phyloP scores from a whole-genome alignment of 1,140 invertebrate species.

The Polypedilum vanderplanki region DNA sequence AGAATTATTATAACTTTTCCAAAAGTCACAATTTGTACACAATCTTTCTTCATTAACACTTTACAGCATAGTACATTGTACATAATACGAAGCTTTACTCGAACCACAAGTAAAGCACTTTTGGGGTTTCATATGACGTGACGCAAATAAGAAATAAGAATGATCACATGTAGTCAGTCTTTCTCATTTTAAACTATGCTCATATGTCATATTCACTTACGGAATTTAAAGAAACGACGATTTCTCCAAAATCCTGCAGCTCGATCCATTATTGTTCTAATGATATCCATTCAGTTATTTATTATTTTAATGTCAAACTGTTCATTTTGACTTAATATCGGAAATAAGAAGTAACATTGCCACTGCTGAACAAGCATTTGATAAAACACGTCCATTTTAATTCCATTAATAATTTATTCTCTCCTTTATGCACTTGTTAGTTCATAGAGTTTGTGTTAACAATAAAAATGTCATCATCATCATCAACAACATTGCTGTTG shows the following conservation, averaged over 20 bases:
- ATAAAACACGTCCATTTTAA: constrained; percentile 9
- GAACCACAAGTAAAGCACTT: neutral
- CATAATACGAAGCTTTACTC: neutral
- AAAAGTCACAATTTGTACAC: too few relatives aligned
- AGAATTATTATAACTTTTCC: too few relatives aligned
- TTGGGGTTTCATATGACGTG: neutral
- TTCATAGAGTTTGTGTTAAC: neutral
- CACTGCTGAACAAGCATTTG: neutral
- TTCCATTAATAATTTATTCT: constrained; percentile 9
- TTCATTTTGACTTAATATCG: neutral
- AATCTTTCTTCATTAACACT: neutral
- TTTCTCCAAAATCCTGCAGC: neutral
- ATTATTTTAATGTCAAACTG: constrained; percentile 5
- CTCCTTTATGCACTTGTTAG: neutral
- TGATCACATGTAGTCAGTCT: neutral
- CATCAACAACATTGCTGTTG: neutral
- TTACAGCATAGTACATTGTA: neutral
- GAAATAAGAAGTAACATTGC: neutral
- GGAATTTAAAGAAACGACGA: neutral
- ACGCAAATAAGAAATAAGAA: neutral
- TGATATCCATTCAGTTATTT: constrained; percentile 8
- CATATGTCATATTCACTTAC: neutral
- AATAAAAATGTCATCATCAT: neutral
- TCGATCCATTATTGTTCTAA: constrained; percentile 18
- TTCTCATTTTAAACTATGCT: neutral